Evolutionary conservation across 2,113 vertebrate genomes (phyloP), one percentile per base, ranked within the genome.

Genomic region (Hemichromis elongatus): DNA sequence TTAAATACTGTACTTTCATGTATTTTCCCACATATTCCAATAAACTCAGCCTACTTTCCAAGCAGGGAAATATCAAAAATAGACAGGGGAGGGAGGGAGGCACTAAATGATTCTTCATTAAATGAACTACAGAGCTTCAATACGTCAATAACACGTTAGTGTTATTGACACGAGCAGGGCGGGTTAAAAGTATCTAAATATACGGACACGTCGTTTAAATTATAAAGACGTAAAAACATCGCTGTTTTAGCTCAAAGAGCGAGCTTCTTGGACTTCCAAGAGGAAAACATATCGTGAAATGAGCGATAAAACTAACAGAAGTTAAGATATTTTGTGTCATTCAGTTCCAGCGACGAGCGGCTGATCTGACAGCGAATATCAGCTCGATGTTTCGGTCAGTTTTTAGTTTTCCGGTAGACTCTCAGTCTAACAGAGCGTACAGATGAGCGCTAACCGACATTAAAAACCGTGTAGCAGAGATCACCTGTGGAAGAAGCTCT

Each of bases 401-500:
- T 54, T 47, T 50, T 33, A 55, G 18, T 33, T 8, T 16, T 30
- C 2, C 3, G 2, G 1, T 26, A 50, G 16, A 19, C 42, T 75
- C 24, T 18, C 9, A 50, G 45, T 30, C 16, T 33, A 14, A 21
- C 13, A 68, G 6, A 18, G 42, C 18, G 4, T 33, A 13, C 24
- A 42, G 8, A 3, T 1, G 4, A 61, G 10, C 3, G 28, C 0
- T 3, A 30, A 2, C 9, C 5, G 9, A 35, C 7, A 47, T 24
- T n/a, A 26, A 59, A 84, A 47, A 8, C 42, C 2, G 2, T 1
- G 16, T 33, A 5, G 3, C 3, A 14, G 3, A 5, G 1, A 2
- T 84, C 35, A 95, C 94, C 93, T 92, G 75, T 88, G 2, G 85
- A 63, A n/a, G 93, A 86, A 86, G 92, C 89, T 66, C 87, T 80